A percentile compares a stretch with the other conserved stretches of the same genome.
Evolutionary conservation across 2,797 vertebrate species (phyloP).

Genomic region (Arremon aurantiirostris): DNA sequence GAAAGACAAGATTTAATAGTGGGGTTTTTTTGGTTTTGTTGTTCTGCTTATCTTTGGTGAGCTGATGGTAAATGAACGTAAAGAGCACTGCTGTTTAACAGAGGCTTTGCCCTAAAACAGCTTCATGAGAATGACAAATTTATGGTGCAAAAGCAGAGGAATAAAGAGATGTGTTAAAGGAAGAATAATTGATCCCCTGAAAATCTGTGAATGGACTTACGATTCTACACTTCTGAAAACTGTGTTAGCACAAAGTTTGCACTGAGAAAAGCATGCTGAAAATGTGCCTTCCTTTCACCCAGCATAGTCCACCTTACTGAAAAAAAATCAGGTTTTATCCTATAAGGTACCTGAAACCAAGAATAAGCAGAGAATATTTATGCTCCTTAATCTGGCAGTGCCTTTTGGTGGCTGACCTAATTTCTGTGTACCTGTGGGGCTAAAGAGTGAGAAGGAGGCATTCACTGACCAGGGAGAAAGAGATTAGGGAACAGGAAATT

Average conservation of each 20-base stretch:
- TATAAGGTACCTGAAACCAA: background rate
- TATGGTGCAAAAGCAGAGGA: background rate
- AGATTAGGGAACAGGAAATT: constrained; percentile 56
- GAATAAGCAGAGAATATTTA: constrained; percentile 22
- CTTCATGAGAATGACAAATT: background rate
- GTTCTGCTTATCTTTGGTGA: background rate
- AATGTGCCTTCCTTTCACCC: background rate
- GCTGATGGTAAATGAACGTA: background rate
- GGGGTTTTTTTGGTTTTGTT: background rate
- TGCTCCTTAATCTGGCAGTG: background rate
- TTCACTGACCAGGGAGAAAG: background rate
- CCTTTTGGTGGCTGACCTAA: background rate
- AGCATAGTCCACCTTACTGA: background rate
- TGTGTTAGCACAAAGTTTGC: background rate
- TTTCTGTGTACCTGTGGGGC: constrained; percentile 2
- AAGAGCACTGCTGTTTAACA: background rate
- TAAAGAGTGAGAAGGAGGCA: background rate
- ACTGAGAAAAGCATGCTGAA: background rate
- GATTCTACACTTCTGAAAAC: background rate
- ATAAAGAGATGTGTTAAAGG: background rate
- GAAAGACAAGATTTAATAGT: background rate
- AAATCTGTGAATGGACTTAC: background rate
- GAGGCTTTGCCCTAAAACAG: background rate
- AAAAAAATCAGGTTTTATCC: background rate
- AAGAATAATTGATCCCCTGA: background rate